These are phyloP conservation scores for Rhaphigaster nebulosa DNA, from an alignment of 2,888 invertebrate species.

Conservation along the genomic window DNA sequence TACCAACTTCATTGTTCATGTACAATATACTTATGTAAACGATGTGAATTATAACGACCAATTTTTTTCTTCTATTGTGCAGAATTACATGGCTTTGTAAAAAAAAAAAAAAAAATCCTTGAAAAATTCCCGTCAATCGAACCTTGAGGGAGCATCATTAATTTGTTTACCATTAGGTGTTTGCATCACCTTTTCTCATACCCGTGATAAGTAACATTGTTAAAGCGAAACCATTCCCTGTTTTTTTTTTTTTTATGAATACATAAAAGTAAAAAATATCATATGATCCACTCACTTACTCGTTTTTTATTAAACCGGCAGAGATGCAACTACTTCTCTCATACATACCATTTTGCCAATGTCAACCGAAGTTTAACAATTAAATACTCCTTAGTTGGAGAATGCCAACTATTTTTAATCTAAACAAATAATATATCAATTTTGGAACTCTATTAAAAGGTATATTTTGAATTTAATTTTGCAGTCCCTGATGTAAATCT, in stretches of 20 bases:
- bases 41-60: neutral
- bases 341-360: neutral
- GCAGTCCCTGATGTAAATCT: too few relatives aligned
- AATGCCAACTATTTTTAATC: neutral
- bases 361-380: neutral
- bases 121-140: constrained; percentile 18
- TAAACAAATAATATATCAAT: too few relatives aligned
- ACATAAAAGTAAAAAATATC: neutral
- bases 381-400: too few relatives aligned
- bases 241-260: neutral
- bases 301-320: neutral
- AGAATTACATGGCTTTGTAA: neutral
- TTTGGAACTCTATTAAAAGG: too few relatives aligned
- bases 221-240: neutral
- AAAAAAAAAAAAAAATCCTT: constrained; percentile 29
- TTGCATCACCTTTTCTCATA: constrained; percentile 41
- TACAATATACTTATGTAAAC: neutral
- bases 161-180: neutral
- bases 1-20: neutral
- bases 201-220: neutral
- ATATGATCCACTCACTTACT: neutral
- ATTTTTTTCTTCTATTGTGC: constrained; percentile 18
- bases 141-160: constrained; percentile 31
- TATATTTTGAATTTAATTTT: too few relatives aligned
- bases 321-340: neutral